Percentiles rank a stretch among this genome's conserved stretches.
phyloP scores from a whole-genome alignment of 2,888 invertebrate genomes.

The Galerucella pusilla region DNA sequence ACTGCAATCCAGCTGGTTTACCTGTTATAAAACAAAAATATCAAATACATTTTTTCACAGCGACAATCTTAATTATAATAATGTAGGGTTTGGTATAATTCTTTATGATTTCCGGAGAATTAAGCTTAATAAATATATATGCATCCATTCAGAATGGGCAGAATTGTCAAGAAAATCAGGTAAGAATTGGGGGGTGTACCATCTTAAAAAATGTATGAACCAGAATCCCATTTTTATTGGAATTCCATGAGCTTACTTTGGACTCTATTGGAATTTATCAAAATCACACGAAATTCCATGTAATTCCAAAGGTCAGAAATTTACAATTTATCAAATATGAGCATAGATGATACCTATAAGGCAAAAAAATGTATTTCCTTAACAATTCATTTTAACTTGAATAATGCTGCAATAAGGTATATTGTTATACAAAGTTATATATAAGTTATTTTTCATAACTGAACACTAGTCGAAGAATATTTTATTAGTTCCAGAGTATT shows the following conservation, averaged over 20 bases:
- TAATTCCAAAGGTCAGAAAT: too few relatives aligned
- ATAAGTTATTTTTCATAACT: constrained; percentile 9
- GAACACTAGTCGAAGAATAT: not conserved
- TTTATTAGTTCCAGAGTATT: constrained; percentile 55
- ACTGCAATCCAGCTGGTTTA: constrained; percentile 54
- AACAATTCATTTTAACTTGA: too few relatives aligned
- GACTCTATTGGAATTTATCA: too few relatives aligned
- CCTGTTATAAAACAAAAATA: constrained; percentile 48
- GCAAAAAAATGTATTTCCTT: too few relatives aligned
- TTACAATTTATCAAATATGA: too few relatives aligned
- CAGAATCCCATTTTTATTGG: too few relatives aligned
- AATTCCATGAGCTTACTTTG: too few relatives aligned
- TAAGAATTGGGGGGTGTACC: not conserved
- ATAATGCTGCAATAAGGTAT: too few relatives aligned
- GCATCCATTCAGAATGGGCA: constrained; percentile 49
- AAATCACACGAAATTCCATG: too few relatives aligned
- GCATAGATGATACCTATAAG: too few relatives aligned
- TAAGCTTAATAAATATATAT: constrained; percentile 53
- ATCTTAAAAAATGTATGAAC: too few relatives aligned
- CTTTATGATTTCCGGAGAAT: constrained; percentile 53
- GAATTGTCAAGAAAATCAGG: constrained; percentile 44
- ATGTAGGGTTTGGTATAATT: constrained; percentile 53
- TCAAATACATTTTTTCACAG: constrained; percentile 48
- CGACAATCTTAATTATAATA: constrained; percentile 51
- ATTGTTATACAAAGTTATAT: not conserved